Base-by-base conservation (phyloP, 1,140 invertebrate species). In the Harpegnathos saltator region DNA sequence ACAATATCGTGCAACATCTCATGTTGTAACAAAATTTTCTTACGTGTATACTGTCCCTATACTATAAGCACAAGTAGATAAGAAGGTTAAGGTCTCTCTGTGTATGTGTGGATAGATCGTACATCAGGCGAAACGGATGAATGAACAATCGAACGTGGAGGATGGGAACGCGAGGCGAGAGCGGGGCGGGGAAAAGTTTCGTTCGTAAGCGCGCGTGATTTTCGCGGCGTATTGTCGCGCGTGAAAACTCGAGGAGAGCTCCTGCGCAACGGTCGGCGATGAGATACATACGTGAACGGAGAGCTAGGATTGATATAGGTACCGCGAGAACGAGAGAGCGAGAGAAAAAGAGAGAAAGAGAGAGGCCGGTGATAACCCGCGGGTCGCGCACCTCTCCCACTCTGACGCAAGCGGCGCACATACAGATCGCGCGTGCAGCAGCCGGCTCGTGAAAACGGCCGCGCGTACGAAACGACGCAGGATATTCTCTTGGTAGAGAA, bases 301-400 rank as follows among this genome's bases (percentile, higher is more conserved):
- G 86, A 92, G 87, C 84, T 90, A 88, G 87, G 85, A 92, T 90
- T 91, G 83, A 92, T 93, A 89, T 93, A 93, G 92, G 92, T 92
- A 91, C 85, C 69, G 85, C 52, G 80, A 77, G n/a, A n/a, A n/a
- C n/a, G n/a, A n/a, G n/a, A n/a, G n/a, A n/a, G n/a, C n/a, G n/a
- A n/a, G n/a, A n/a, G n/a, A n/a, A n/a, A n/a, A n/a, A n/a, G n/a
- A n/a, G n/a, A n/a, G n/a, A n/a, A n/a, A n/a, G n/a, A n/a, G 87
- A 87, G 90, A 89, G 88, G 74, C 86, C 83, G 82, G 62, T 87
- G 92, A 94, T 94, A 94, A 94, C 92, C 93, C 24, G 74, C 26
- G 86, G 93, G 92, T 93, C 91, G 85, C 88, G 87, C 89, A 90
- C 84, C 87, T 89, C 88, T 85, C 91, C 90, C 91, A 90, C 87